These are phyloP conservation scores for Rutilus rutilus DNA, from an alignment of 2,113 vertebrate genomes.

Conservation along the genomic window DNA sequence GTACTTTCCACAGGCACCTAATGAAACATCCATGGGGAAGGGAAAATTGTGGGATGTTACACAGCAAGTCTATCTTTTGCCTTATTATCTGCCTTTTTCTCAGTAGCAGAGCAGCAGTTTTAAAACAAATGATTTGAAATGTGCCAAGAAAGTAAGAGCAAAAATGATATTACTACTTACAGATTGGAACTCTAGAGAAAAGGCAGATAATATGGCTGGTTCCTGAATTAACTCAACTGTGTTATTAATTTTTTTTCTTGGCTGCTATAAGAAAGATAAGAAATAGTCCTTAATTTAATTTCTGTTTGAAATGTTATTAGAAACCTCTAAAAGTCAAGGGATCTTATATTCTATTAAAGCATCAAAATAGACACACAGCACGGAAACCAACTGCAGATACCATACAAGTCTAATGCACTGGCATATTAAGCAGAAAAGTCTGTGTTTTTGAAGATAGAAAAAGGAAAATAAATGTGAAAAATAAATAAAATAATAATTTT, in stretches of 20 bases:
- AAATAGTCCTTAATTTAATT: not conserved
- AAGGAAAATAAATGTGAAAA: not conserved
- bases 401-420: conserved; percentile 78
- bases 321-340: not conserved
- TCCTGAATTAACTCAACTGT: not conserved
- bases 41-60: conserved; percentile 65
- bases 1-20: conserved; percentile 89
- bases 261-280: not conserved
- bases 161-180: not conserved
- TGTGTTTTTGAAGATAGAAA: not conserved
- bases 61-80: conserved; percentile 54
- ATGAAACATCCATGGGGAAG: conserved; percentile 71
- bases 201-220: conserved; percentile 7
- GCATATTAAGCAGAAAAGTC: not conserved
- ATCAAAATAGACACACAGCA: conserved; percentile 79
- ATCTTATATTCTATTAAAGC: not conserved
- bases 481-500: not conserved
- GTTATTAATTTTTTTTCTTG: not conserved
- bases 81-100: conserved; percentile 27
- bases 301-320: not conserved
- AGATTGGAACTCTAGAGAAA: not conserved
- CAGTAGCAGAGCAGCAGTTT: not conserved
- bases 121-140: not conserved
- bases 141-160: not conserved
- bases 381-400: conserved; percentile 91